Evolutionary conservation across 64 coral and sea anemone genomes (phyloP).

Genomic region (Acropora yongei): DNA sequence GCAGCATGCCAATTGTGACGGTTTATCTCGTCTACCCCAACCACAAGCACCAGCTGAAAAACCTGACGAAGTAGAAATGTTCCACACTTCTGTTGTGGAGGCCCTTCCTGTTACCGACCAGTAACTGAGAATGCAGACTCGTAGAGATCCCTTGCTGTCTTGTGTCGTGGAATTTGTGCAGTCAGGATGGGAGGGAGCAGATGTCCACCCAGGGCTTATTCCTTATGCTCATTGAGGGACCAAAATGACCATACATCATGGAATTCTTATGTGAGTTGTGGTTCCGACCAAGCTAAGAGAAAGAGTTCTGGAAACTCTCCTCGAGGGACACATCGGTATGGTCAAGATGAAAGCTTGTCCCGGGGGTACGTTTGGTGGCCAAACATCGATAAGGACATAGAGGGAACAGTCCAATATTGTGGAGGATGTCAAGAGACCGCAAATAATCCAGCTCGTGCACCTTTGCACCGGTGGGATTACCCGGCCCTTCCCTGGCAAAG

Average conservation of each 20-base stretch:
- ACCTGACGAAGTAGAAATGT: constrained; percentile 26
- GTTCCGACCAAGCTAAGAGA: neutral
- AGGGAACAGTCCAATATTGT: too few species aligned
- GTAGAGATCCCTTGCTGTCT: constrained; percentile 49
- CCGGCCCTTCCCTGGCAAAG: too few species aligned
- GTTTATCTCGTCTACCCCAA: constrained; percentile 13
- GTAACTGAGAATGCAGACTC: constrained; percentile 42
- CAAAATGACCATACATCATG: neutral
- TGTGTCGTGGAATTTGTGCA: constrained; percentile 39
- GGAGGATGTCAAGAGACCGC: too few species aligned
- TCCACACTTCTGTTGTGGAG: constrained; percentile 16
- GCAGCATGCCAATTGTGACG: constrained; percentile 68
- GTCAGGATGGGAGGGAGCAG: constrained; percentile 31
- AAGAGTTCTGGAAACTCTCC: neutral
- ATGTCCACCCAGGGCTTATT: constrained; percentile 7
- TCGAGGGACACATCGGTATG: constrained; percentile 1
- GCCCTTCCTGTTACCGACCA: constrained; percentile 55
- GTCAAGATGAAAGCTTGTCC: neutral
- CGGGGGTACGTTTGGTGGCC: too few species aligned
- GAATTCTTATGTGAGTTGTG: constrained; percentile 12
- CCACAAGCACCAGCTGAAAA: neutral
- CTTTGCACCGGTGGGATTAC: too few species aligned
- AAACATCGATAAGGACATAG: too few species aligned
- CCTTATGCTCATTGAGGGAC: constrained; percentile 17
- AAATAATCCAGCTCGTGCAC: too few species aligned